Base-by-base conservation (phyloP, 2,888 invertebrate species). In the Dexiosoma caninum region DNA sequence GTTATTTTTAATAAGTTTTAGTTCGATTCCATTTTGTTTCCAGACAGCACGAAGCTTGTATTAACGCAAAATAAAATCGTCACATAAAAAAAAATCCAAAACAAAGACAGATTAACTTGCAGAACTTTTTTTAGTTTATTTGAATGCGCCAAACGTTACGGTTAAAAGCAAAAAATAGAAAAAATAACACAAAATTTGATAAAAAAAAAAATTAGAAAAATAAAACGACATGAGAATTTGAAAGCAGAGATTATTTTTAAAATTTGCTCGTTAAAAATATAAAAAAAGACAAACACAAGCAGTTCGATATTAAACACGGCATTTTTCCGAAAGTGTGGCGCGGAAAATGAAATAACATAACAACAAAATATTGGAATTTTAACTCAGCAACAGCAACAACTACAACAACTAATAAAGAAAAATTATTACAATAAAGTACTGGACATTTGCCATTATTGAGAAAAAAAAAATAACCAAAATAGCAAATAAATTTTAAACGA, bases 131-230 rank as follows among this genome's bases (percentile, higher is more conserved):
- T 87, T 82, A 88, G 85, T 87, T 85, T 85, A 85, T 82, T 86
- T 85, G 85, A 84, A 85, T 78, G 83, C 84, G 86, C 84, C 85
- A 85, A 84, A 84, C 86, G 85, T 86, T 85, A 81, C 84, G 84
- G 85, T 84, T 83, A 84, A 82, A 82, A 77, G 76, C 64, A 55
- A 83, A 82, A 81, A 85, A 83, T 83, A 84, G 75, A 84, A 77
- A 60, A 66, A 35, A 3, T 27, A 60, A 78, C 77, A 78, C 77
- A 49, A 23, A 30, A 30, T 59, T 78, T 81, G 83, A 84, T 83
- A 84, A 72, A n/a, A n/a, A n/a, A n/a, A n/a, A n/a, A 60, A 27
- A 57, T 57, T 42, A 27, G 21, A 19, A 60, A 30, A 49, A 57
- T 0, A 30, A 60, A 51, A 7, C 35, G 6, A 23, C 12, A 64